Conservation (phyloP, 2,113 vertebrate species). For the Catharus bicknelli region DNA sequence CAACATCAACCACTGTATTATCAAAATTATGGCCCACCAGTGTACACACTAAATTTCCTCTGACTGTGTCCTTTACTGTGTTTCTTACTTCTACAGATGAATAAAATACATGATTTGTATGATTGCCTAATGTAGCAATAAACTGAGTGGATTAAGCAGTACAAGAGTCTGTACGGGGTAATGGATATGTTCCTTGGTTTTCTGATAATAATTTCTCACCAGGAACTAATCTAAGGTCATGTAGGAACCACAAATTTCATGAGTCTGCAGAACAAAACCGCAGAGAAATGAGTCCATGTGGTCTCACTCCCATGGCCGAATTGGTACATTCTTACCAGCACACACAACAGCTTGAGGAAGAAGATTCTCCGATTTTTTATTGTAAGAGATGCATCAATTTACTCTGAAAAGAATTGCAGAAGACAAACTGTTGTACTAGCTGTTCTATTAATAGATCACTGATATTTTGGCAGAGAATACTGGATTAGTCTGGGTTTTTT, state of each 20-base stretch:
- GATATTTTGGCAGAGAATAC: conserved; percentile 2
- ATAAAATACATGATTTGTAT: not conserved
- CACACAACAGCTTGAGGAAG: not conserved
- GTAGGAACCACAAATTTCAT: conserved; percentile 2
- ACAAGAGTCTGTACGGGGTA: not conserved
- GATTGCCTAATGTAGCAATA: not conserved
- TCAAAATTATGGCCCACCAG: not conserved
- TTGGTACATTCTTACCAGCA: not conserved
- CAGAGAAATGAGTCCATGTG: not conserved
- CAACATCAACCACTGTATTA: not conserved
- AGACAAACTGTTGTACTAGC: conserved; percentile 47
- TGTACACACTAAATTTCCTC: not conserved
- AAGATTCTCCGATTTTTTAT: not conserved
- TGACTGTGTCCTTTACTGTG: not conserved
- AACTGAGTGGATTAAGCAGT: not conserved
- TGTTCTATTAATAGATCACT: conserved; percentile 22
- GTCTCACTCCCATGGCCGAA: not conserved
- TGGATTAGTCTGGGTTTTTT: not conserved
- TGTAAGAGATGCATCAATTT: not conserved
- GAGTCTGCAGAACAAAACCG: not conserved
- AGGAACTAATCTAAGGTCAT: not conserved
- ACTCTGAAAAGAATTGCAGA: conserved; percentile 45
- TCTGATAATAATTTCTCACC: not conserved
- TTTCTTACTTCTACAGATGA: not conserved
- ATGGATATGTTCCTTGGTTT: not conserved